Conservation (phyloP, 2,113 vertebrate species). For the Sander lucioperca region DNA sequence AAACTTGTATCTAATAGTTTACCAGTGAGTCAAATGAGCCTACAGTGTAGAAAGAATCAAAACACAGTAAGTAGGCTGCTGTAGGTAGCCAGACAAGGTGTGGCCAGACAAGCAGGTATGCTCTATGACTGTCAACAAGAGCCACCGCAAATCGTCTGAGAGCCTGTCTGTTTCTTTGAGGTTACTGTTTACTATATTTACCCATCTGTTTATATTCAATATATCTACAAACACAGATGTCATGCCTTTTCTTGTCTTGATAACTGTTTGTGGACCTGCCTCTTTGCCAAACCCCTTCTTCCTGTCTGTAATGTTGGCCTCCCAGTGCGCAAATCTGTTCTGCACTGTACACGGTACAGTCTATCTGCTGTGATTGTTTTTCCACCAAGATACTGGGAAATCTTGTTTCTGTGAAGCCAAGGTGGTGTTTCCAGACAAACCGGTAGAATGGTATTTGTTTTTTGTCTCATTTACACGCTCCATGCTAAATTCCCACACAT, state of each 20-base stretch:
- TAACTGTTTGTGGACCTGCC: conserved; percentile 16
- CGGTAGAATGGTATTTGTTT: not conserved
- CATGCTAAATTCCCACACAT: not conserved
- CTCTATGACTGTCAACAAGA: conserved; percentile 44
- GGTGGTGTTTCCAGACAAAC: conserved; percentile 6
- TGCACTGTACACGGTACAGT: not conserved
- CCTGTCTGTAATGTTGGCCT: not conserved
- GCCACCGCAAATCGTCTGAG: conserved; percentile 21
- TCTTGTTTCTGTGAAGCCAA: not conserved
- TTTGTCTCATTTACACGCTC: not conserved
- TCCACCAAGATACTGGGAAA: not conserved
- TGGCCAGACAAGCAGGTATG: conserved; percentile 60
- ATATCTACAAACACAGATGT: conserved; percentile 20
- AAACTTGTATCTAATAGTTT: not conserved
- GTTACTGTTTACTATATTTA: conserved; percentile 40
- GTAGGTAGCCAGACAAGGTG: conserved; percentile 44
- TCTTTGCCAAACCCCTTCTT: not conserved
- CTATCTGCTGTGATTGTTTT: conserved; percentile 1
- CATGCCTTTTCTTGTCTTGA: conserved; percentile 18
- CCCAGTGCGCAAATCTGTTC: conserved; percentile 12
- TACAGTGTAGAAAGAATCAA: not conserved
- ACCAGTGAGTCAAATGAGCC: not conserved
- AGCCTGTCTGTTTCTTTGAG: conserved; percentile 20
- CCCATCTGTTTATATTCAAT: not conserved
- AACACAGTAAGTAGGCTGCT: conserved; percentile 10